Evolutionary conservation across 1,140 invertebrate genomes (phyloP).

Genomic region (Acromyrmex heyeri): DNA sequence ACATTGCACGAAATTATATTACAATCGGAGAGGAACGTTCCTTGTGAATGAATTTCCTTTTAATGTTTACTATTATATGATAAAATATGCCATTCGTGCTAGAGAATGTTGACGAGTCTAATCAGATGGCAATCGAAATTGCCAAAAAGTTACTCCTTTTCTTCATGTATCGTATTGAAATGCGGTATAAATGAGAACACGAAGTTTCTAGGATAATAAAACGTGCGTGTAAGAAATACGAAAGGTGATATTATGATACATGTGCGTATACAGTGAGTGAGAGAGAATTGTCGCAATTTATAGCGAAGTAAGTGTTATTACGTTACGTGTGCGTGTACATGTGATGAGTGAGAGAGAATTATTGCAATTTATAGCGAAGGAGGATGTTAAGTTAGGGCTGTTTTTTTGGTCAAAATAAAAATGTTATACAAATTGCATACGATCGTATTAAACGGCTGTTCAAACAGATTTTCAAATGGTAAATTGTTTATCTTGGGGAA

Average conservation of each 20-base stretch:
- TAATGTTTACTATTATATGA: slow-evolving; percentile 20
- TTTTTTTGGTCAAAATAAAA: too few species aligned
- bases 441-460: too few species aligned
- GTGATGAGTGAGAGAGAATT: slow-evolving; percentile 17
- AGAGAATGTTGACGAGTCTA: slow-evolving; percentile 39
- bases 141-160: slow-evolving; percentile 60
- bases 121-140: slow-evolving; percentile 59
- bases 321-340: slow-evolving; percentile 35
- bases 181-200: slow-evolving; percentile 58
- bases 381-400: too few species aligned
- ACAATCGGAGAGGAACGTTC: background rate
- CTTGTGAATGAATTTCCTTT: slow-evolving; percentile 3
- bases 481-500: too few species aligned
- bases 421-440: too few species aligned
- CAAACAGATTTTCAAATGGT: too few species aligned
- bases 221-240: background rate
- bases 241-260: background rate
- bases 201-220: slow-evolving; percentile 51
- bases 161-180: slow-evolving; percentile 49
- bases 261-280: slow-evolving; percentile 36
- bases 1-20: too few species aligned
- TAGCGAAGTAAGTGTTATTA: background rate
- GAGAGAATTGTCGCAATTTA: slow-evolving; percentile 38
- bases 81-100: slow-evolving; percentile 65
- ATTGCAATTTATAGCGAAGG: slow-evolving; percentile 26